Evolutionary conservation across 37 sponge, comb jelly and placozoan species (phyloP), one percentile per base, ranked within the genome.

Genomic region (Beroe ovata): DNA sequence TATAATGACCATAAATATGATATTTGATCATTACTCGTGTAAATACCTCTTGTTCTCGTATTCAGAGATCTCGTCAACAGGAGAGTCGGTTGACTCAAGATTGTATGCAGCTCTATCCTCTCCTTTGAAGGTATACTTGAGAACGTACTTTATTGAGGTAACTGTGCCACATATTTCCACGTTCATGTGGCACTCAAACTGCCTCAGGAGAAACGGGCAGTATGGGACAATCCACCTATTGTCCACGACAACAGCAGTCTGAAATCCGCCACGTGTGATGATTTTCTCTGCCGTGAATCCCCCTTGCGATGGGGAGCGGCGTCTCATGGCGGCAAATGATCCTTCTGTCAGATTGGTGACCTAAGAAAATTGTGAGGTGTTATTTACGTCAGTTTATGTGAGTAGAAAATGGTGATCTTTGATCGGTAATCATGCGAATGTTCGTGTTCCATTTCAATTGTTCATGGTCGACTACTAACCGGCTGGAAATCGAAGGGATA

Each of bases 91-190:
- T 39, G 30, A 60, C 38, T 30, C 14, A 16, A 93, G 41, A 18
- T 84, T 0, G 60, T 62, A 69, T 0, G 60, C 30, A 0, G 88
- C 91, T 26, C 62, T 61, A 62, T 92, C 93, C 59, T 42, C 0
- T 36, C 93, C 93, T 0, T 92, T 92, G 88, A 38, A 21, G 0
- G 92, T 81, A 89, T 92, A 92, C 69, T 90, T 93, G 30, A 64
- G 71, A 23, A 90, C 72, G 71, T 93, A 92, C 61, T 91, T 88
- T n/a, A 93, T 88, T 29, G 90, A 54, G 14, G 19, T 93, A 62
- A 93, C 63, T 26, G 89, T 54, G 39, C 64, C 61, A 88, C 91
- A 90, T 0, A 71, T 22, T 91, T 92, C 93, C 0, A 89, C 89
- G 54, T 92, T 92, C 0, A 92, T 20, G 42, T 90, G 93, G 6